A percentile compares a stretch with the other conserved stretches of the same genome.
These are phyloP conservation scores for Camelus bactrianus DNA, from an alignment of 2,113 vertebrate genomes.

Conservation along the genomic window DNA sequence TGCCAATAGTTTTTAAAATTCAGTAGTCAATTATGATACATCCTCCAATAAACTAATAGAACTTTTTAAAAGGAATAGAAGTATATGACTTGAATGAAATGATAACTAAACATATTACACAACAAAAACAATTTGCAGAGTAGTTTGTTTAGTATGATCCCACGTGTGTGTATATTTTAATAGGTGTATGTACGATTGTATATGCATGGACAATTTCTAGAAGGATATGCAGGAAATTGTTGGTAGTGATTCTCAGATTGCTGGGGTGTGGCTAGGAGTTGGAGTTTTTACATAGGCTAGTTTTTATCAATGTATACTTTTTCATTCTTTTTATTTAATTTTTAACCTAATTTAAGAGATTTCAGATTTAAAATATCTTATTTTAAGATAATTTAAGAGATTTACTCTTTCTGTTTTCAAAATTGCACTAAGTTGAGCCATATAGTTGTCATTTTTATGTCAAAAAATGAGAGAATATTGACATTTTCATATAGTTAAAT, in stretches of 20 bases:
- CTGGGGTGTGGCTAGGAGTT: neutral
- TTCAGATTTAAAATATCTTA: neutral
- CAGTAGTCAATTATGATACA: neutral
- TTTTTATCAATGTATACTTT: neutral
- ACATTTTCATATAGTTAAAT: neutral
- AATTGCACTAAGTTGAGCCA: neutral
- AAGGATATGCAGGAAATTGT: neutral
- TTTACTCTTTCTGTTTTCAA: neutral
- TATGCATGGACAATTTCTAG: neutral
- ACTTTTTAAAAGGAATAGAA: constrained; percentile 26
- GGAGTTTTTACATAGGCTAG: neutral
- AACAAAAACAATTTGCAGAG: neutral
- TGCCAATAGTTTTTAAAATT: neutral
- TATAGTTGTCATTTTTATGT: constrained; percentile 8
- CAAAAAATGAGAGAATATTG: neutral
- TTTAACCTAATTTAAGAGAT: neutral
- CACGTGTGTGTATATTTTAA: neutral
- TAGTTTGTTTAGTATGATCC: neutral
- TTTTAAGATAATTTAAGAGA: constrained; percentile 13
- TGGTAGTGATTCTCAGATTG: neutral
- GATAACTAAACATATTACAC: neutral
- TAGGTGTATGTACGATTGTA: neutral
- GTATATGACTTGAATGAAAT: constrained; percentile 10
- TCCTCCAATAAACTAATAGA: neutral
- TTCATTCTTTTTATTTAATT: constrained; percentile 26